Evolutionary conservation across 2,113 vertebrate species (phyloP), one percentile per base, ranked within the genome.

Genomic region (Campylomormyrus numenius): DNA sequence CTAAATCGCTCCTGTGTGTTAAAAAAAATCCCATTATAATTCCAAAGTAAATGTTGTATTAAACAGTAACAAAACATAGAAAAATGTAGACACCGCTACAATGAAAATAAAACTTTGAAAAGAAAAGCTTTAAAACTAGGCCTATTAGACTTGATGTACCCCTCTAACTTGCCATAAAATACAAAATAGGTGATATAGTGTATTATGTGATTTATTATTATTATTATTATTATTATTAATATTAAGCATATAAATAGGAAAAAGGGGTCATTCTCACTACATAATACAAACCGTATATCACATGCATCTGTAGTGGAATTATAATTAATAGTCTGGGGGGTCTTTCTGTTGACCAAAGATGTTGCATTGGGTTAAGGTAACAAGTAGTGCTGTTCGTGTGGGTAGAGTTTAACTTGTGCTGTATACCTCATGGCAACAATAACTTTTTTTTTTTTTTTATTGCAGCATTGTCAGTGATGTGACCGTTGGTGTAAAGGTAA

Each of bases 401-500:
- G 5, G 1, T 31, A 2, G 87, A 50, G 31, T 39, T 88, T n/a
- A 58, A 88, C 86, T 56, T 53, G 5, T 19, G 9, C 46, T 3
- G 5, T 88, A 35, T 21, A 27, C 35, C 53, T 15, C 52, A 45
- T 3, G 3, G 2, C 87, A 62, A 87, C 53, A 46, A 24, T 35
- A 15, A 5, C 27, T 50, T n/a, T 85, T 92, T 86, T n/a, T 66
- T n/a, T 66, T n/a, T 27, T 11, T 31, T 39, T 31, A 88, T 94
- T 96, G 91, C 96, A 97, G 97, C 94, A 96, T 97, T 95, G 96
- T 98, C 94, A 95, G 98, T 95, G 98, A 99, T 94, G 98, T 99
- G 97, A 96, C 97, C 93, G 98, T 99, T 96, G 98, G 98, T 91
- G 97, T 99, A 93, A 99, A 99, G 98, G 98, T 99, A 97, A 96